Conservation (phyloP, 2,797 vertebrate genomes). For the Apogon talboti region DNA sequence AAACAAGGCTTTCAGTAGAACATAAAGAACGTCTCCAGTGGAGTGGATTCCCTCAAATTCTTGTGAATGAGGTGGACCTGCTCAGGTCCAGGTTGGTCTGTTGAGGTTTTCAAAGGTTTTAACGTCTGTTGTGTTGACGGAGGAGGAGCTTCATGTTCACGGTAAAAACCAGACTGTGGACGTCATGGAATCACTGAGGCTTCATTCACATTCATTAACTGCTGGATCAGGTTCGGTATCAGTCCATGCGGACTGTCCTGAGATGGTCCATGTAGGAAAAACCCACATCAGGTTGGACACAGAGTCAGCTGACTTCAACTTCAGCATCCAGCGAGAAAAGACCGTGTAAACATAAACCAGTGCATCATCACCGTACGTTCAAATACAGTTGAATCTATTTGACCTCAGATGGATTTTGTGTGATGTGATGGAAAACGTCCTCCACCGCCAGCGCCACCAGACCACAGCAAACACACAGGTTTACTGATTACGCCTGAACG, state of each 20-base stretch:
- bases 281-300: too few species aligned
- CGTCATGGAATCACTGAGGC: background rate
- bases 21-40: slow-evolving; percentile 90
- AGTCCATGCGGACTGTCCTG: too few species aligned
- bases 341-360: too few species aligned
- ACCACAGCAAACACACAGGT: slow-evolving; percentile 83
- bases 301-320: too few species aligned
- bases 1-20: slow-evolving; percentile 86
- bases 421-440: background rate
- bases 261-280: too few species aligned
- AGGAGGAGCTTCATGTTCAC: slow-evolving; percentile 75
- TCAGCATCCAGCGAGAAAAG: too few species aligned
- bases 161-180: slow-evolving; percentile 58
- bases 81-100: slow-evolving; percentile 80
- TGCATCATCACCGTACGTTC: too few species aligned
- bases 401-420: background rate
- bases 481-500: slow-evolving; percentile 63
- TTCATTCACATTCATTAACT: background rate
- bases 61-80: slow-evolving; percentile 83
- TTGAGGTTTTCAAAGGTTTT: slow-evolving; percentile 87
- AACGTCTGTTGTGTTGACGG: slow-evolving; percentile 77
- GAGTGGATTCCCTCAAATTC: slow-evolving; percentile 70
- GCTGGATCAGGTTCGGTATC: too few species aligned
- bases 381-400: slow-evolving; percentile 22
- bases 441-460: slow-evolving; percentile 77